A percentile compares a stretch with the other conserved stretches of the same genome.
These are phyloP conservation scores for Crioceris asparagi DNA, from an alignment of 2,888 invertebrate species.

Conservation along the genomic window DNA sequence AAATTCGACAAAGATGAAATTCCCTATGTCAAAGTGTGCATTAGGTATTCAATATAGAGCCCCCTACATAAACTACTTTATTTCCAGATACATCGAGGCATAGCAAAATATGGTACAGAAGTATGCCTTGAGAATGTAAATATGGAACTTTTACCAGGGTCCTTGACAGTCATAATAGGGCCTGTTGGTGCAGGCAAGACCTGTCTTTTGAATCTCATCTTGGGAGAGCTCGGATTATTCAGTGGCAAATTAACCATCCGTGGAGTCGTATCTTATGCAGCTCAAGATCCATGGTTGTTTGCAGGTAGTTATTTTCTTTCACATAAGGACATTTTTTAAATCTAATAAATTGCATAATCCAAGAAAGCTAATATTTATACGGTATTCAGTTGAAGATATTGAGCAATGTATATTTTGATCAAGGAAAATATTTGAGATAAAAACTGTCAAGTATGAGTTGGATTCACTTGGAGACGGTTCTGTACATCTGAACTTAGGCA, in stretches of 20 bases:
- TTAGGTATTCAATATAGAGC: too few relatives aligned
- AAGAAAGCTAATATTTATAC: too few relatives aligned
- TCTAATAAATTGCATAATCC: too few relatives aligned
- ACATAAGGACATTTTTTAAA: too few relatives aligned
- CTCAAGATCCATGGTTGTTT: constrained; percentile 54
- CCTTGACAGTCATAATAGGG: constrained; percentile 49
- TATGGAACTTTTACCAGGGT: constrained; percentile 34
- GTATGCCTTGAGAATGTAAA: constrained; percentile 39
- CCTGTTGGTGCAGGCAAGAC: constrained; percentile 58
- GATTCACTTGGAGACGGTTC: too few relatives aligned
- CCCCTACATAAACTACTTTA: too few relatives aligned
- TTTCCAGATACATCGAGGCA: constrained; percentile 10
- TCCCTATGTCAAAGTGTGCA: not conserved
- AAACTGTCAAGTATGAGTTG: too few relatives aligned
- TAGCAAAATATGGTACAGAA: constrained; percentile 26
- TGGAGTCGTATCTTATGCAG: constrained; percentile 47
- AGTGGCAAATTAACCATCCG: constrained; percentile 35
- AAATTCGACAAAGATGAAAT: not conserved
- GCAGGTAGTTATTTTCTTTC: constrained; percentile 27
- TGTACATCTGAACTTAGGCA: too few relatives aligned
- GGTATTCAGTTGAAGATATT: too few relatives aligned
- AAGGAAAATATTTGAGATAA: too few relatives aligned
- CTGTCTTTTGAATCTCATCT: constrained; percentile 37
- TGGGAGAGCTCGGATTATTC: constrained; percentile 38
- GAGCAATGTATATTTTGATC: too few relatives aligned